phyloP scores from a whole-genome alignment of 1,140 invertebrate genomes.

The Musca domestica region DNA sequence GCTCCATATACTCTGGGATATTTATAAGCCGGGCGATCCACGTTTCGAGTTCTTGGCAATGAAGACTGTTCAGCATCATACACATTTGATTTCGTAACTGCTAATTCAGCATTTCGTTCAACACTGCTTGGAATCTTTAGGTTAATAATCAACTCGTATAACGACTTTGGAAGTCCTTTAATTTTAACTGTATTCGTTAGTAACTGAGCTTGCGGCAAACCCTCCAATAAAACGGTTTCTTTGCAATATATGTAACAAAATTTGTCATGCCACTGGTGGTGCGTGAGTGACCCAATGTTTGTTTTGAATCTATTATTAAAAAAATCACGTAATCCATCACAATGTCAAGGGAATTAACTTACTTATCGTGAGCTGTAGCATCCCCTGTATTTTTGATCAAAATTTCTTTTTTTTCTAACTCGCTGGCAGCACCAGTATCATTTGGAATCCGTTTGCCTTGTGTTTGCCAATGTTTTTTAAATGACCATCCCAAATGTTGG shows the following conservation, averaged over 20 bases:
- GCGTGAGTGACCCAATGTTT: slow-evolving; percentile 44
- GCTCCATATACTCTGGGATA: slow-evolving; percentile 74
- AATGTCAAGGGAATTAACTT: not conserved
- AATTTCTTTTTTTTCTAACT: slow-evolving; percentile 48
- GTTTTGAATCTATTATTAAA: slow-evolving; percentile 24
- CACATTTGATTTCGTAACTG: slow-evolving; percentile 68
- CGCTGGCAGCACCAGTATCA: slow-evolving; percentile 57
- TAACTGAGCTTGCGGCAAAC: slow-evolving; percentile 70
- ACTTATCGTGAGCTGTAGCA: slow-evolving; percentile 12
- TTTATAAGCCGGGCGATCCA: slow-evolving; percentile 66
- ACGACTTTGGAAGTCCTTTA: slow-evolving; percentile 61
- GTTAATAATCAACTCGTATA: slow-evolving; percentile 55
- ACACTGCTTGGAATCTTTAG: slow-evolving; percentile 57
- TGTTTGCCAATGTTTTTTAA: slow-evolving; percentile 65
- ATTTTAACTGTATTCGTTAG: slow-evolving; percentile 72
- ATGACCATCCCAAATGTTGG: slow-evolving; percentile 68
- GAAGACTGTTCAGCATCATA: slow-evolving; percentile 77
- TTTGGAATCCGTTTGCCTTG: slow-evolving; percentile 60
- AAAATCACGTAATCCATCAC: not conserved
- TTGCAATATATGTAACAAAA: slow-evolving; percentile 62
- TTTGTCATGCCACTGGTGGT: slow-evolving; percentile 62
- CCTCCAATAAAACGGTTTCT: slow-evolving; percentile 67
- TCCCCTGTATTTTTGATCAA: slow-evolving; percentile 29
- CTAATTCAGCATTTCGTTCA: slow-evolving; percentile 59
- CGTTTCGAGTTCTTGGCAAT: slow-evolving; percentile 70